Conservation (phyloP, 2,888 invertebrate species). For the Pomacea canaliculata region DNA sequence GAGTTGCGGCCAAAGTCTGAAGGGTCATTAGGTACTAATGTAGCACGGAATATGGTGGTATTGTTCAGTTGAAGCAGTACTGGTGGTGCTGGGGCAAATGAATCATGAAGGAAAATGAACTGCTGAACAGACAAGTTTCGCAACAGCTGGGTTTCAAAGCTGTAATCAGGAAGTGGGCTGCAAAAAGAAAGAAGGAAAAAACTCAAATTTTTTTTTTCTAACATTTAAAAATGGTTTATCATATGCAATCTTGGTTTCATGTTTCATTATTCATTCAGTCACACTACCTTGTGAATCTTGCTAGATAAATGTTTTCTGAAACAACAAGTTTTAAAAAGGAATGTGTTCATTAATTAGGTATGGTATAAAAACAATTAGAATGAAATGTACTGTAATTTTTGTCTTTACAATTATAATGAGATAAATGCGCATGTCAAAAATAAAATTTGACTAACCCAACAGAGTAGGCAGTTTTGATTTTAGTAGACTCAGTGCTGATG, state of each 20-base stretch:
- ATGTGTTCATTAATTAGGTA: too few species aligned
- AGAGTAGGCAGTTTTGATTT: conserved; percentile 54
- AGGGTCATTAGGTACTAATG: conserved; percentile 63
- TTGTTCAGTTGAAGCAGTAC: conserved; percentile 39
- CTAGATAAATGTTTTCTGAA: too few species aligned
- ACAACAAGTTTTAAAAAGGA: too few species aligned
- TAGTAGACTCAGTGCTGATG: conserved; percentile 47
- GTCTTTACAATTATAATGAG: too few species aligned
- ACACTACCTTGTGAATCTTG: too few species aligned
- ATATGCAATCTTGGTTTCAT: too few species aligned
- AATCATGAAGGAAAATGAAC: conserved; percentile 47
- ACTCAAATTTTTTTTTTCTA: not conserved
- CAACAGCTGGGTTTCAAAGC: conserved; percentile 55
- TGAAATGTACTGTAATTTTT: too few species aligned
- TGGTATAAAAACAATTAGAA: too few species aligned
- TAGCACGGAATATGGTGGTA: conserved; percentile 46
- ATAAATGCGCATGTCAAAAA: not conserved
- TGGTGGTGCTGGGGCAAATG: conserved; percentile 30
- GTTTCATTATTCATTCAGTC: too few species aligned
- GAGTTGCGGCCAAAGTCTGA: conserved; percentile 64
- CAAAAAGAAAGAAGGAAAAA: conserved; percentile 26
- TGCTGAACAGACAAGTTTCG: conserved; percentile 54
- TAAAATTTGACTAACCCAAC: conserved; percentile 52
- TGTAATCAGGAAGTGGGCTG: conserved; percentile 53
- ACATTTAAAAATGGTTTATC: too few species aligned